Evolutionary conservation across 2,113 vertebrate species (phyloP).

Genomic region (Urocynchramus pylzowi): DNA sequence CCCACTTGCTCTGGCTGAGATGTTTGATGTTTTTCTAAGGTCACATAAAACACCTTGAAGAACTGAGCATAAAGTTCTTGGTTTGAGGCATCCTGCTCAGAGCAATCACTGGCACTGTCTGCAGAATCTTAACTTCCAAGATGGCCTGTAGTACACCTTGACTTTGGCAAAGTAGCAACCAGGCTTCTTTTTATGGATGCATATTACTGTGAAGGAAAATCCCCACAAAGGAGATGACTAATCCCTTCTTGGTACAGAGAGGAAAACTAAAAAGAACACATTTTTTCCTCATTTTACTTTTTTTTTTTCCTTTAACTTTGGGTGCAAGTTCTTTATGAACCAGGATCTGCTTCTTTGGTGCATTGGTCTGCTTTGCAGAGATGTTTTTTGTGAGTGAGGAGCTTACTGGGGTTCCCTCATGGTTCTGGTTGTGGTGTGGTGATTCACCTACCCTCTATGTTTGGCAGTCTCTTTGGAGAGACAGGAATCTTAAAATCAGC

Average conservation of each 20-base stretch:
- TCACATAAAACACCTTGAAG: background rate
- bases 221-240: background rate
- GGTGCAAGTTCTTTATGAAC: background rate
- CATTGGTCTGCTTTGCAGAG: background rate
- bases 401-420: background rate
- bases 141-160: background rate
- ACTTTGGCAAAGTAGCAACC: background rate
- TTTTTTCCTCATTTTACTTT: rapidly evolving
- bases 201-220: background rate
- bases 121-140: background rate
- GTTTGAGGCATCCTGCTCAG: background rate
- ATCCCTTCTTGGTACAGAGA: background rate
- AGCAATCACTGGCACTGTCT: background rate
- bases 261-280: background rate
- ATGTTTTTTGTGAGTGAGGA: background rate
- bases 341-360: background rate
- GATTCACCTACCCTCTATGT: background rate
- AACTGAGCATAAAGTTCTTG: background rate
- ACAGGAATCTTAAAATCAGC: background rate
- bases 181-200: background rate
- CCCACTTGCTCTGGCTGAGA: background rate
- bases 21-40: background rate
- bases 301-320: background rate
- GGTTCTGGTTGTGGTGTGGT: background rate
- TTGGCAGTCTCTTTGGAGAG: background rate